A percentile compares a stretch with the other conserved stretches of the same genome.
Conservation (phyloP, 1,140 invertebrate genomes). For the Wasmannia auropunctata region DNA sequence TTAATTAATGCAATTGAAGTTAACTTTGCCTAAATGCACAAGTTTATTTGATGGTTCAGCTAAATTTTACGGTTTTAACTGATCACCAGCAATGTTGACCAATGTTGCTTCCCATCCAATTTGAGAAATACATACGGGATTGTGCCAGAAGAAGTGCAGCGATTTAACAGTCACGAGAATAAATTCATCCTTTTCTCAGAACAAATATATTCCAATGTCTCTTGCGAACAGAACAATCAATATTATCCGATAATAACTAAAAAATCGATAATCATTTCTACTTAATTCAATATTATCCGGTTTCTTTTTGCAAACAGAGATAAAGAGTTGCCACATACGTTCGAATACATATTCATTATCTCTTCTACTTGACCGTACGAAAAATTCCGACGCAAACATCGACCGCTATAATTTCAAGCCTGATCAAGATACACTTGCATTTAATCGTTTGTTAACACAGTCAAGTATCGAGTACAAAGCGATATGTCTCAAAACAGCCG, state of each 20-base stretch:
- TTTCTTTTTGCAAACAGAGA: not conserved
- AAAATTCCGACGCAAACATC: not conserved
- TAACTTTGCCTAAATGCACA: slow-evolving; percentile 16
- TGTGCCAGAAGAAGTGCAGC: not conserved
- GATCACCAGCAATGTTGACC: slow-evolving; percentile 15
- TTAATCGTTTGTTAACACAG: not conserved
- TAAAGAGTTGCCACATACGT: not conserved
- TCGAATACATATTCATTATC: not conserved
- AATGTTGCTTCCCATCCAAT: slow-evolving; percentile 26
- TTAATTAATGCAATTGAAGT: slow-evolving; percentile 2
- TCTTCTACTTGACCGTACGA: not conserved
- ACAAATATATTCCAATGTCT: not conserved
- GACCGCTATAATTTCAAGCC: not conserved
- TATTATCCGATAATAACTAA: no score
- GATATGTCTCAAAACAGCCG: not conserved
- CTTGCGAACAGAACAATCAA: no score
- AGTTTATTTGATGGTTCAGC: not conserved
- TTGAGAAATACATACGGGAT: not conserved
- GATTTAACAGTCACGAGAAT: not conserved
- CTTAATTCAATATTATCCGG: not conserved
- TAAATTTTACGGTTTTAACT: slow-evolving; percentile 9
- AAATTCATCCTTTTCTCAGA: not conserved
- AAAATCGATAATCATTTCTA: no score
- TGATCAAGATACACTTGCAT: not conserved
- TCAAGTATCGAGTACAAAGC: not conserved